Evolutionary conservation across 2,888 invertebrate genomes (phyloP), one percentile per base, ranked within the genome.

Genomic region (Ariolimax columbianus): DNA sequence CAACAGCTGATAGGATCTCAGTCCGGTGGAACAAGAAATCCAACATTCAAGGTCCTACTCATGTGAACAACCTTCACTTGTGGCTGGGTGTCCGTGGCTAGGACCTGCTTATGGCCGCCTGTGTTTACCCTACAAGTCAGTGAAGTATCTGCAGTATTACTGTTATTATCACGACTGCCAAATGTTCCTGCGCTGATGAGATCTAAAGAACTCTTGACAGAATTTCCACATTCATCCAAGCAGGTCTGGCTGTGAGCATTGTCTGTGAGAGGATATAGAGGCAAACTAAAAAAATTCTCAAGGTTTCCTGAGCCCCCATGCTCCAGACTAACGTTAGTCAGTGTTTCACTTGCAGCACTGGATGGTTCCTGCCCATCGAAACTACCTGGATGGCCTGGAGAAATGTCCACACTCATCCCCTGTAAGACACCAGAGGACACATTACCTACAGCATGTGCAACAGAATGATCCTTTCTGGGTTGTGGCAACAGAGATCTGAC

Each of bases 21-120:
- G 47, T 84, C 79, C 70, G 78, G 59, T 6, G 85, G 85, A 66
- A 85, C 81, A 63, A 55, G 38, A 55, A 85, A 85, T 11, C 81
- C 80, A 30, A 85, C 81, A 66, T 33, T 81, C 30, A 85, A 38
- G 26, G 80, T 63, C 33, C 68, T 80, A 66, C 51, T 81, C 75
- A 81, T 81, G 36, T 73, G 75, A 23, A 85, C 85, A 68, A 85
- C 40, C 23, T 75, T 85, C n/a, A 81, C 77, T 55, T 77, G 55
- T 38, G 78, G 26, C 6, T 33, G 47, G 33, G n/a, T 11, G 23
- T 30, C 36, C 26, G 51, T 6, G 6, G 23, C 63, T 63, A 6
- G 17, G 40, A 0, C 38, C 11, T 40, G 66, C 17, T 19, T 78
- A 33, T 26, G 7, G 9, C 30, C 2, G 7, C 14, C 40, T 38